phyloP scores from a whole-genome alignment of 2,113 vertebrate genomes.

The Calyptommatus sinebrachiatus region DNA sequence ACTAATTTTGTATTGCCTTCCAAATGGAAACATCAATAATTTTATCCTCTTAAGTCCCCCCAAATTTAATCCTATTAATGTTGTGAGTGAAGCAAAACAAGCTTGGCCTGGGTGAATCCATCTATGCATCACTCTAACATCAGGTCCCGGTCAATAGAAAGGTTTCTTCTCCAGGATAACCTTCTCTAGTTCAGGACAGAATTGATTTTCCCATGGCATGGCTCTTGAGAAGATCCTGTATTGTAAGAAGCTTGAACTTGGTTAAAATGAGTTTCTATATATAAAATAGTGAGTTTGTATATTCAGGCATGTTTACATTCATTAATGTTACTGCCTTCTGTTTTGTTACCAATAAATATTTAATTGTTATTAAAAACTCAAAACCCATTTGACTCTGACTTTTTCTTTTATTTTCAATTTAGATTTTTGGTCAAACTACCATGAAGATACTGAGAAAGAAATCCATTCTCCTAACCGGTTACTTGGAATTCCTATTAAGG shows the following conservation, averaged over 20 bases:
- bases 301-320: background rate
- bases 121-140: background rate
- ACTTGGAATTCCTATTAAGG: slow-evolving; percentile 88
- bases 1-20: background rate
- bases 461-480: slow-evolving; percentile 88
- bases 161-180: background rate
- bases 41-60: background rate
- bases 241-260: background rate
- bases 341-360: background rate
- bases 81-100: background rate
- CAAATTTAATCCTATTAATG: background rate
- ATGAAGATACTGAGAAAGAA: slow-evolving; percentile 86
- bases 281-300: background rate
- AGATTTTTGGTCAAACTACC: slow-evolving; percentile 86
- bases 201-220: background rate
- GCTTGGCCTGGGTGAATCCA: background rate
- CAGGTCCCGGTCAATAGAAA: background rate
- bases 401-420: slow-evolving; percentile 8
- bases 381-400: background rate
- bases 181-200: background rate
- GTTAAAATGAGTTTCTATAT: background rate
- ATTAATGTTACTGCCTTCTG: background rate
- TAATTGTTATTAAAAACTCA: background rate
- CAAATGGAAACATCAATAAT: background rate
- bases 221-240: background rate